phyloP scores from a whole-genome alignment of 35 echinoderm and acorn worm genomes.

The Ptychodera flava region DNA sequence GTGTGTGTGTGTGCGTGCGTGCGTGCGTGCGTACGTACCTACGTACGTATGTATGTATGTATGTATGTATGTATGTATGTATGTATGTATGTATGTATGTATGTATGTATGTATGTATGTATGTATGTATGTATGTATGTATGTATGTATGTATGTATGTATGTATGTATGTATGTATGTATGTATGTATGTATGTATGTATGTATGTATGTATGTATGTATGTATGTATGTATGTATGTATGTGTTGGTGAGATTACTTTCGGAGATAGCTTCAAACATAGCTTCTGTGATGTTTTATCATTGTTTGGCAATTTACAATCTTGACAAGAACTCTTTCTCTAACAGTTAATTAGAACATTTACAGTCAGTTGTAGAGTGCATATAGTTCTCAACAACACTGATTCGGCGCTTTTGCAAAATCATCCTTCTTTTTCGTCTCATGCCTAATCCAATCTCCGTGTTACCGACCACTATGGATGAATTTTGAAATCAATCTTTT shows the following conservation, averaged over 20 bases:
- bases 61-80: background rate
- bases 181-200: constrained; percentile 2
- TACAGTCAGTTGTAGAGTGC: no score
- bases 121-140: constrained; percentile 2
- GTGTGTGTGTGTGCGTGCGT: background rate
- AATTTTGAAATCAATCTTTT: no score
- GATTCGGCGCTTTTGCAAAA: no score
- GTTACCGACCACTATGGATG: no score
- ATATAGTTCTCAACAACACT: no score
- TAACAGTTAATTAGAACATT: no score
- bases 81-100: constrained; percentile 2
- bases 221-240: background rate
- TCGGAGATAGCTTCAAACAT: no score
- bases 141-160: background rate
- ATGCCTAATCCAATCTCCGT: no score
- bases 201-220: background rate
- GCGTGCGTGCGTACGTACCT: background rate
- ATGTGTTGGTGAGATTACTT: background rate
- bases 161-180: background rate
- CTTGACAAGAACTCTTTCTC: no score
- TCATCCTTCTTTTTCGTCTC: no score
- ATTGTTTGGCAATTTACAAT: no score
- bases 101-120: constrained; percentile 2
- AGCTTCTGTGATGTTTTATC: no score
- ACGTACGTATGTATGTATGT: background rate